Conservation (phyloP, 2,113 vertebrate genomes). For the Psittacula cyanocephala region DNA sequence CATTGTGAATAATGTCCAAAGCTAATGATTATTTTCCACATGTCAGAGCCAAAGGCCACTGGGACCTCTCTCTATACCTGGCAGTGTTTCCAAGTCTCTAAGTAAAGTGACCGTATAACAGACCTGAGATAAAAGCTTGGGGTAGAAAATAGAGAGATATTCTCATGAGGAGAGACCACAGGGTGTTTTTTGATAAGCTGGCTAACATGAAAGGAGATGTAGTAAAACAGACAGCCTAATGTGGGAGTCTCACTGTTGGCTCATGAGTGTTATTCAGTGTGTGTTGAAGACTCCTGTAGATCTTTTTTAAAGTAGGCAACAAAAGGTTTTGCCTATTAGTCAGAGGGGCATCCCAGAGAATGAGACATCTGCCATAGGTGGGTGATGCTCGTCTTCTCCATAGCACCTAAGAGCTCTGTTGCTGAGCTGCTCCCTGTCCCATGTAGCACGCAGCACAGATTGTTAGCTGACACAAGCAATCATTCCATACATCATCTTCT, state of each 20-base stretch:
- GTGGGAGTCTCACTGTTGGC: not conserved
- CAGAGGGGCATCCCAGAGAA: not conserved
- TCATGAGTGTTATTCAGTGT: not conserved
- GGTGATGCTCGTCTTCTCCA: not conserved
- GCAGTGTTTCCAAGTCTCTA: not conserved
- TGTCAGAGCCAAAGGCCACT: not conserved
- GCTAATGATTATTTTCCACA: slow-evolving; percentile 11
- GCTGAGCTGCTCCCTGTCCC: not conserved
- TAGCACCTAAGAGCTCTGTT: not conserved
- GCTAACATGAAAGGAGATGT: not conserved
- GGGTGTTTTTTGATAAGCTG: not conserved
- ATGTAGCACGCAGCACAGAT: not conserved
- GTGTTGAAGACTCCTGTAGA: not conserved
- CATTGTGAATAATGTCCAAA: not conserved
- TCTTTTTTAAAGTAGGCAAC: not conserved
- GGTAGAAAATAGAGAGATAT: not conserved
- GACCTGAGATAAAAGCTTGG: slow-evolving; percentile 12
- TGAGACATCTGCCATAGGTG: not conserved
- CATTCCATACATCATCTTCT: rapidly evolving
- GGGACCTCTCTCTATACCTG: slow-evolving; percentile 8
- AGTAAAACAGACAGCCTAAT: not conserved
- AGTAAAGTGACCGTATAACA: not conserved
- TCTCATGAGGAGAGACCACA: not conserved
- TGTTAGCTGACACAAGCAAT: not conserved
- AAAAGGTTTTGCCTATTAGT: not conserved